Percentiles rank a stretch among this genome's conserved stretches.
Evolutionary conservation across 92 coral and sea anemone species (phyloP).

Genomic region (Bergia sp.): DNA sequence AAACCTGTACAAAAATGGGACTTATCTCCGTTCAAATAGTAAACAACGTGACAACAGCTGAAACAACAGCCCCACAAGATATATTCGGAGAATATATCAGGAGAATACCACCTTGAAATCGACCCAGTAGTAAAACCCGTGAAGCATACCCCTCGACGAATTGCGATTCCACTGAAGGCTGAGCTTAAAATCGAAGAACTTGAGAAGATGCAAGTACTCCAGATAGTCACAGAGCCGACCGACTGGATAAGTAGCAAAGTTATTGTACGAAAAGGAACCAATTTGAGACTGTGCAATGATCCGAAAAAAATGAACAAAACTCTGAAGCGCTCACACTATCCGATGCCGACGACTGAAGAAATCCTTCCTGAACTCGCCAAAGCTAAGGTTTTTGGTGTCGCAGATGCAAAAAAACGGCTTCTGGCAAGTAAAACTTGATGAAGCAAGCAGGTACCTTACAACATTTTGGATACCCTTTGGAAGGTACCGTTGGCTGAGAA

Average conservation of each 20-base stretch:
- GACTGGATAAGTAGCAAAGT: constrained; percentile 64
- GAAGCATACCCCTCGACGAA: constrained; percentile 5
- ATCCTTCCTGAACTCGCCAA: constrained; percentile 56
- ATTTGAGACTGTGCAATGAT: constrained; percentile 63
- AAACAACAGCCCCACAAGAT: constrained; percentile 18
- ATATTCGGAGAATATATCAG: constrained; percentile 33
- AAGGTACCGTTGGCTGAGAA: constrained; percentile 61
- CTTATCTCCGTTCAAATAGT: constrained; percentile 44
- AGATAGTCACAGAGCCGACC: constrained; percentile 32
- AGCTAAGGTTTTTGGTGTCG: neutral
- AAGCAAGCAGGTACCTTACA: constrained; percentile 63
- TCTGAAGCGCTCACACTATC: constrained; percentile 67
- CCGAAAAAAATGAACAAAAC: constrained; percentile 70
- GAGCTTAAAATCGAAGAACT: neutral
- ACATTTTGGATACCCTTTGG: constrained; percentile 71
- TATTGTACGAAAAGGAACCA: constrained; percentile 59
- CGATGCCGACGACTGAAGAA: constrained; percentile 65
- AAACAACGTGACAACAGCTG: constrained; percentile 14
- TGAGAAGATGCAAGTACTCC: neutral
- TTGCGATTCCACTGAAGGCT: constrained; percentile 2
- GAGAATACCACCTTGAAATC: neutral
- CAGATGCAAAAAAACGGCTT: constrained; percentile 41
- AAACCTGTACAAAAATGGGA: constrained; percentile 44
- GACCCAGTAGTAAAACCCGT: neutral
- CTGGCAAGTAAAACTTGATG: constrained; percentile 68